Conservation (phyloP, 2,113 vertebrate genomes). For the Heterochromis multidens region DNA sequence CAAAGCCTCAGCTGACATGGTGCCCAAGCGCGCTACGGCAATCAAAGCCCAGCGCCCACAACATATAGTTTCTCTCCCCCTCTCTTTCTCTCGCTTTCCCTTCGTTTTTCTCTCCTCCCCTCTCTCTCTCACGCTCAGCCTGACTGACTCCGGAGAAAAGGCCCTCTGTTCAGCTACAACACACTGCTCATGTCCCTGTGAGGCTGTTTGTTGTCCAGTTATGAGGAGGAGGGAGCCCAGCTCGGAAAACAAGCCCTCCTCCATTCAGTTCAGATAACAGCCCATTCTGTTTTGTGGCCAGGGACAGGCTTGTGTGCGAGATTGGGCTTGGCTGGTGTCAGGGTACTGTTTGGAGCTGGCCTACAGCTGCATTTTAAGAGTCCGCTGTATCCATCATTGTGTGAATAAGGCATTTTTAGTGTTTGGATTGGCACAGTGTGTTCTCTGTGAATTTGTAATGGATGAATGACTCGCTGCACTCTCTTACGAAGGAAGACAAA, state of each 20-base stretch:
- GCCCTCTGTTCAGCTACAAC: conserved; percentile 76
- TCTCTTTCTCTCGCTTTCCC: background rate
- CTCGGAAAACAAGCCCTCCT: conserved; percentile 70
- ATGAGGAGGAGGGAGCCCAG: conserved; percentile 58
- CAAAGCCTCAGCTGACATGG: conserved; percentile 61
- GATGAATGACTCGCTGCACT: conserved; percentile 39
- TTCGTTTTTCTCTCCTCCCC: background rate
- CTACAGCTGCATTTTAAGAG: conserved; percentile 64
- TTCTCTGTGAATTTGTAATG: conserved; percentile 38
- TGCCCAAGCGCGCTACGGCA: conserved; percentile 56
- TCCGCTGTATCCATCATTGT: conserved; percentile 39
- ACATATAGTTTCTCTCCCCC: conserved; percentile 65
- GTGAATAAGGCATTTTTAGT: conserved; percentile 52
- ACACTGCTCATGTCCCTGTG: conserved; percentile 74
- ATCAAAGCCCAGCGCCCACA: conserved; percentile 64
- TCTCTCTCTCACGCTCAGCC: conserved; percentile 75
- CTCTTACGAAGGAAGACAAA: conserved; percentile 16
- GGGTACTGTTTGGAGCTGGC: conserved; percentile 67
- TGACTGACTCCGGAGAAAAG: conserved; percentile 86
- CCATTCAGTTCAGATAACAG: conserved; percentile 72
- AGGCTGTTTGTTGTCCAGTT: conserved; percentile 76
- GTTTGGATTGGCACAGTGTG: conserved; percentile 43
- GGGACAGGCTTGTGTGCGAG: conserved; percentile 68
- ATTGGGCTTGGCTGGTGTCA: conserved; percentile 65
- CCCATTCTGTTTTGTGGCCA: conserved; percentile 67